Evolutionary conservation across 1,140 invertebrate genomes (phyloP), one percentile per base, ranked within the genome.

Genomic region (Mercenaria mercenaria): DNA sequence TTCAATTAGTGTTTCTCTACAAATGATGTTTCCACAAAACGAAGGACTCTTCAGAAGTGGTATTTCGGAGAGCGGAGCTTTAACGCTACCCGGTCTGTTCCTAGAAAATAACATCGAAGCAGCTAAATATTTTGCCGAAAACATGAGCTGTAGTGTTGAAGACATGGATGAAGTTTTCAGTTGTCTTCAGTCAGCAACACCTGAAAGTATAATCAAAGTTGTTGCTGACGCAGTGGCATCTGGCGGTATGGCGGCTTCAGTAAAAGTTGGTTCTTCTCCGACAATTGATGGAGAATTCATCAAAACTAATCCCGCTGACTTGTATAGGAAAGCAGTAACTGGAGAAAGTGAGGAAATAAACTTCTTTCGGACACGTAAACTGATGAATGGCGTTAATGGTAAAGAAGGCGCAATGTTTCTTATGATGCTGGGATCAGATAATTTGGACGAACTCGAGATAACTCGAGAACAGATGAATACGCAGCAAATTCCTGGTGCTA

Each of bases 41-140:
- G 81, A 81, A 43, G 76, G 84, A 18, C 50, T 92, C 26, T 98
- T 93, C 61, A 80, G 89, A 32, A 77, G 88, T 47, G 91, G 61
- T 13, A 93, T 93, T 13, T 72, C 83, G 11, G 67, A 93, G 59
- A 93, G 92, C 43, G 92, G 91, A 10, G 69, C 82, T 20, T 20
- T 79, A 41, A n/a, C 52, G 32, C 20, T 87, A 23, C 39, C 37
- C 11, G 23, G 18, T 13, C 23, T n/a, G 0, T 34, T 56, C 20
- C 3, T 8, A 8, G 0, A 47, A 0, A 41, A 43, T 26, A 20
- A 18, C n/a, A 18, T 26, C 23, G 11, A 23, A 26, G 39, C 52
- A 20, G 41, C 47, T 29, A 64, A 81, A 50, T 15, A 29, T 50
- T 69, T 56, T 50, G 56, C 76, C 2, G 56, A 72, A 8, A 10